A percentile compares a stretch with the other conserved stretches of the same genome.
Conservation (phyloP, 2,113 vertebrate genomes). For the Toxotes chatareus region DNA sequence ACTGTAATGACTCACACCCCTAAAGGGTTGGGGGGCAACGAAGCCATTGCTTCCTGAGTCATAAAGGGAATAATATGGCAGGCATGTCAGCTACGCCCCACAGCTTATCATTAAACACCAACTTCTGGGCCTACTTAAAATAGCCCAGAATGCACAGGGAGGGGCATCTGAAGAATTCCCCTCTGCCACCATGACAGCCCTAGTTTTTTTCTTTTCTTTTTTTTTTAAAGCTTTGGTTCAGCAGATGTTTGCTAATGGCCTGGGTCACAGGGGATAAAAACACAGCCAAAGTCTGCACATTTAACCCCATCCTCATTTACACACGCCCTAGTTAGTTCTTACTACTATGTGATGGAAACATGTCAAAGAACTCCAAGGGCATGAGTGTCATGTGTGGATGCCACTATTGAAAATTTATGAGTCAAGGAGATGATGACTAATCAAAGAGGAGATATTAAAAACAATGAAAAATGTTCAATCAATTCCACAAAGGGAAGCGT, state of each 20-base stretch:
- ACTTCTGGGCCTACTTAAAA: conserved; percentile 76
- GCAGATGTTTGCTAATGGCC: conserved; percentile 71
- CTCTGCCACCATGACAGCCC: conserved; percentile 42
- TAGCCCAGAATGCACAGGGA: conserved; percentile 68
- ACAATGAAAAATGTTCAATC: conserved; percentile 43
- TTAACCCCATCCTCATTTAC: conserved; percentile 60
- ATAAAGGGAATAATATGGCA: conserved; percentile 69
- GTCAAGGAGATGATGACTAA: conserved; percentile 19
- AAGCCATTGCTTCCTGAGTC: conserved; percentile 60
- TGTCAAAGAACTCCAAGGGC: conserved; percentile 44
- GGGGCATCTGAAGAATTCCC: conserved; percentile 66
- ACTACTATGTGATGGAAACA: conserved; percentile 30
- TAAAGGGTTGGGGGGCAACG: conserved; percentile 22
- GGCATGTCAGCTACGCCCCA: conserved; percentile 70
- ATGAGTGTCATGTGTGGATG: conserved; percentile 16
- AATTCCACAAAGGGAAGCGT: conserved; percentile 51
- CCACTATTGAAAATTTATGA: background rate
- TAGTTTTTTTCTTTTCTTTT: conserved; percentile 45
- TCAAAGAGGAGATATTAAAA: conserved; percentile 31
- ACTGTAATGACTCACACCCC: conserved; percentile 61
- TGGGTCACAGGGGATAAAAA: conserved; percentile 59
- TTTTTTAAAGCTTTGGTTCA: conserved; percentile 55
- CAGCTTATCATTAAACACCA: conserved; percentile 74
- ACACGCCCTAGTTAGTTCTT: conserved; percentile 18
- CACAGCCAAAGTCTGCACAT: conserved; percentile 36